A percentile compares a stretch with the other conserved stretches of the same genome.
These are phyloP conservation scores for Megalopta genalis DNA, from an alignment of 1,140 invertebrate species.

Conservation along the genomic window DNA sequence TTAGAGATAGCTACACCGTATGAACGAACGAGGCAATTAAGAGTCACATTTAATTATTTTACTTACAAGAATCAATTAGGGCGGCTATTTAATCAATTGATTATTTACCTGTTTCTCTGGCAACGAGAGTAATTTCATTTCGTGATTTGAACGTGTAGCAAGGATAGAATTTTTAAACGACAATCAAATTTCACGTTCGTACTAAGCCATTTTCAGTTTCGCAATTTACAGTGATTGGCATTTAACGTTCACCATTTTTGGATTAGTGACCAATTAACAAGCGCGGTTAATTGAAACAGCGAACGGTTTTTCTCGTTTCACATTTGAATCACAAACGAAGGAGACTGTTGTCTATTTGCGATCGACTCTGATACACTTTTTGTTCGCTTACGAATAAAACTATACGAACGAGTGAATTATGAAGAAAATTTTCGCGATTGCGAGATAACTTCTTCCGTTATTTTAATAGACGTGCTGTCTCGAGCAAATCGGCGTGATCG, in stretches of 20 bases:
- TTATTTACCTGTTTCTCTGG: neutral
- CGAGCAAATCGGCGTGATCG: no score
- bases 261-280: neutral
- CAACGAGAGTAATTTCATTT: neutral
- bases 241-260: neutral
- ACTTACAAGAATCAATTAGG: neutral
- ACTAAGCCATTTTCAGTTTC: no score
- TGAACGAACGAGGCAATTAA: neutral
- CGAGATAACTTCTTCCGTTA: no score
- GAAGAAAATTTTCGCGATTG: neutral
- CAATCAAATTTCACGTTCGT: no score
- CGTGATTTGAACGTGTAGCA: neutral
- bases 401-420: neutral
- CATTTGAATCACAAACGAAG: neutral
- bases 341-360: neutral
- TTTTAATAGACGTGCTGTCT: no score
- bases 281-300: neutral
- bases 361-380: neutral
- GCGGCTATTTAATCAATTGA: neutral
- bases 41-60: neutral
- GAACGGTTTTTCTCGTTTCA: neutral
- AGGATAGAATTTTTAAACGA: neutral
- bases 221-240: no score
- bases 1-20: neutral
- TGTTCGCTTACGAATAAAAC: conserved; percentile 15